phyloP scores from a whole-genome alignment of 2,888 invertebrate genomes.

The Watsonalla cultraria region DNA sequence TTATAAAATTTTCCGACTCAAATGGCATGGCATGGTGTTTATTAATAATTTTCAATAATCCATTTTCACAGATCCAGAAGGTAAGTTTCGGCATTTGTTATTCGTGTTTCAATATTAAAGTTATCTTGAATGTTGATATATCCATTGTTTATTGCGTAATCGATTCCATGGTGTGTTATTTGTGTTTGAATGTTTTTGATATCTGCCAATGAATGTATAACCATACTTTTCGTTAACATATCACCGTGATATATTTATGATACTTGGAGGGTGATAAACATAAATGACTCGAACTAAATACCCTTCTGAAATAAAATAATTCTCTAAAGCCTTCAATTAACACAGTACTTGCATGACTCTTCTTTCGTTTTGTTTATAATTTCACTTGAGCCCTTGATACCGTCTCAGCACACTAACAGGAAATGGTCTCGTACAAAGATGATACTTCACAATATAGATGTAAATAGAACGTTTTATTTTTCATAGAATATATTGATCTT shows the following conservation, averaged over 20 bases:
- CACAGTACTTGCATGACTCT: slow-evolving; percentile 66
- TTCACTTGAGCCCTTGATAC: slow-evolving; percentile 71
- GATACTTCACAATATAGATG: slow-evolving; percentile 31
- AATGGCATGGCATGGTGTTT: slow-evolving; percentile 58
- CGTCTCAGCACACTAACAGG: slow-evolving; percentile 73
- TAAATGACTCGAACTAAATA: slow-evolving; percentile 17
- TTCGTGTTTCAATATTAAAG: slow-evolving; percentile 14
- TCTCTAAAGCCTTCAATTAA: slow-evolving; percentile 40
- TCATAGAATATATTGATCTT: slow-evolving; percentile 81
- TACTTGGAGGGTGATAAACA: slow-evolving; percentile 73
- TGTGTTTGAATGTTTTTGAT: slow-evolving; percentile 35
- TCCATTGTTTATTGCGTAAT: slow-evolving; percentile 46
- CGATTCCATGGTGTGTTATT: slow-evolving; percentile 64
- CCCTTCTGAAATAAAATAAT: slow-evolving; percentile 29
- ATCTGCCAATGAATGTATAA: slow-evolving; percentile 6
- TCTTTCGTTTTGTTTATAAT: slow-evolving; percentile 67
- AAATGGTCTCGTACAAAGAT: slow-evolving; percentile 35
- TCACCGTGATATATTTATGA: slow-evolving; percentile 25
- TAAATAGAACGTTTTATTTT: slow-evolving; percentile 52
- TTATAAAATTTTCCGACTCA: slow-evolving; percentile 18
- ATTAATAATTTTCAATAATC: slow-evolving; percentile 22
- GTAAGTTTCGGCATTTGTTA: slow-evolving; percentile 53
- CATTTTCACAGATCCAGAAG: slow-evolving; percentile 37
- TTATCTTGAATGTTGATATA: slow-evolving; percentile 21
- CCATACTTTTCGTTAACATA: slow-evolving; percentile 10